Evolutionary conservation across 2,113 vertebrate species (phyloP).

Genomic region (Merops nubicus): DNA sequence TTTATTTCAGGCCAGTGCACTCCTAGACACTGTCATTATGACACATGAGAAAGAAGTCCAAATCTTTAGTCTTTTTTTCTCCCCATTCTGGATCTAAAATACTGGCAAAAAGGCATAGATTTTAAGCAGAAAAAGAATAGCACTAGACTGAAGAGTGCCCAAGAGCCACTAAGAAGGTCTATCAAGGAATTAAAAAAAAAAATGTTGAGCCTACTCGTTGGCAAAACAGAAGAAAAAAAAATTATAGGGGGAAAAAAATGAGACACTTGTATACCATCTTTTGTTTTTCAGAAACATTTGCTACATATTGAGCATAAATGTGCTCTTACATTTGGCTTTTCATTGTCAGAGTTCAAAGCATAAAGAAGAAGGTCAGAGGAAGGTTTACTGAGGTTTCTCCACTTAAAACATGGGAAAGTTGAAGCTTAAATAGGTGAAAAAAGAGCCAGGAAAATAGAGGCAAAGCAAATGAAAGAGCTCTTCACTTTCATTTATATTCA

Average conservation of each 20-base stretch:
- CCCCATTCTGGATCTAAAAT: not conserved
- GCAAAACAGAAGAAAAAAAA: not conserved
- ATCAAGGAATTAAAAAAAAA: too few species aligned
- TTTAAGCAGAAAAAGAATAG: not conserved
- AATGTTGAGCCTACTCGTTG: not conserved
- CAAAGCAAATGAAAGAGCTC: not conserved
- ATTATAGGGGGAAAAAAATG: not conserved
- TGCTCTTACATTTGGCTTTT: not conserved
- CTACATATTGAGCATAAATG: not conserved
- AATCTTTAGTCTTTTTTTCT: not conserved
- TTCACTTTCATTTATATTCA: not conserved
- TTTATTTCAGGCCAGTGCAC: not conserved
- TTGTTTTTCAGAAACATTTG: not conserved
- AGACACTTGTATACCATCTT: not conserved
- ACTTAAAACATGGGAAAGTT: not conserved
- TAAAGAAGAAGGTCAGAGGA: not conserved
- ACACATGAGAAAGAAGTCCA: not conserved
- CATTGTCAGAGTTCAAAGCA: not conserved
- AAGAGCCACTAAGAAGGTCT: not conserved
- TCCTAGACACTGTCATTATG: not conserved
- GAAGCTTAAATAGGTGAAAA: not conserved
- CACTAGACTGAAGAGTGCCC: not conserved
- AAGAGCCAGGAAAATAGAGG: not conserved
- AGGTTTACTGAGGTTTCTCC: not conserved
- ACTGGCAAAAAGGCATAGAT: not conserved